Evolutionary conservation across 2,888 invertebrate species (phyloP).

Genomic region (Tubulanus polymorphus): DNA sequence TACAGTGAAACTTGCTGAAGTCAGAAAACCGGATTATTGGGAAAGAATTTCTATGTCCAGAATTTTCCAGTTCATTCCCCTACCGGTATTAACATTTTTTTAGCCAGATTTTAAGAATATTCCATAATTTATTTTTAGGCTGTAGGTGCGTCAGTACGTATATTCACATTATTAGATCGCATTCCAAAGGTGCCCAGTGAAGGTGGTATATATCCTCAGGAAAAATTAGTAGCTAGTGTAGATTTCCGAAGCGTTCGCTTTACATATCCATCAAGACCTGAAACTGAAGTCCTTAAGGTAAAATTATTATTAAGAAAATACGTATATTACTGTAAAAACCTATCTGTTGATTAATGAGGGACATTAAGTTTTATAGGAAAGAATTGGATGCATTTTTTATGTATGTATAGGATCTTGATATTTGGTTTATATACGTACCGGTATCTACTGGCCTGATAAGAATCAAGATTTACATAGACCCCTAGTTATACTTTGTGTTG

Average conservation of each 20-base stretch:
- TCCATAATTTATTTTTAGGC: conserved; percentile 32
- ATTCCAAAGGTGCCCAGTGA: conserved; percentile 31
- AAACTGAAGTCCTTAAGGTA: conserved; percentile 42
- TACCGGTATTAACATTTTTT: too few relatives aligned
- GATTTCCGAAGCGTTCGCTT: conserved; percentile 39
- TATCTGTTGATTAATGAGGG: not conserved
- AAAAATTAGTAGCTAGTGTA: conserved; percentile 35
- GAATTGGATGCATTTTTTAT: too few relatives aligned
- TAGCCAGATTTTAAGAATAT: too few relatives aligned
- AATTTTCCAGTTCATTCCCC: not conserved
- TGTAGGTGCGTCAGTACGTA: conserved; percentile 45
- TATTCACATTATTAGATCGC: conserved; percentile 45
- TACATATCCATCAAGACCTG: conserved; percentile 47
- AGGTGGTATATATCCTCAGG: conserved; percentile 22
- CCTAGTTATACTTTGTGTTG: too few relatives aligned
- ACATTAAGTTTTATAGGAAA: not conserved
- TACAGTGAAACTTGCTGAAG: not conserved
- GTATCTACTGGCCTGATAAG: too few relatives aligned
- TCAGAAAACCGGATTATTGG: not conserved
- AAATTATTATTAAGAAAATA: not conserved
- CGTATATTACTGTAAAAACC: not conserved
- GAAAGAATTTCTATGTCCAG: not conserved
- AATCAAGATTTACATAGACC: too few relatives aligned
- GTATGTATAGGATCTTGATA: too few relatives aligned
- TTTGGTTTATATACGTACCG: too few relatives aligned